Percentiles rank a stretch among this genome's conserved stretches.
Conservation (phyloP, 2,113 vertebrate species). For the Ochotona curzoniae region DNA sequence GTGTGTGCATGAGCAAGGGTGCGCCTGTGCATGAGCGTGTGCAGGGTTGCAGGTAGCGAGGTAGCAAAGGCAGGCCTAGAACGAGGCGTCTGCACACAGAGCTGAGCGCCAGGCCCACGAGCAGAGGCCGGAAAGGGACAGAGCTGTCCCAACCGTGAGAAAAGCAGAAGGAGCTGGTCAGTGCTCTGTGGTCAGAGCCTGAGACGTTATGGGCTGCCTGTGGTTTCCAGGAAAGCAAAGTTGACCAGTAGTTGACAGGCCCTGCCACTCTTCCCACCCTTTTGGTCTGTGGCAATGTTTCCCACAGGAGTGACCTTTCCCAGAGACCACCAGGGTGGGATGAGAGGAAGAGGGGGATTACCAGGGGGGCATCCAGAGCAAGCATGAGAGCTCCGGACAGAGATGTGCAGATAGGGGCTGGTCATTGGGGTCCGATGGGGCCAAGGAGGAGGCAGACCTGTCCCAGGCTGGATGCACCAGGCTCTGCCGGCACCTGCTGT, state of each 20-base stretch:
- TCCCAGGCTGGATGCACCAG: not conserved
- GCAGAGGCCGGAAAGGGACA: no score
- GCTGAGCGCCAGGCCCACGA: not conserved
- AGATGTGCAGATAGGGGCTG: not conserved
- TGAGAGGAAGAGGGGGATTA: not conserved
- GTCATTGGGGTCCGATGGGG: not conserved
- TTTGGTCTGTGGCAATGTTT: not conserved
- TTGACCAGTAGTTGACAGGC: not conserved
- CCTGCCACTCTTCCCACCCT: not conserved
- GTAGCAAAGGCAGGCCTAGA: not conserved
- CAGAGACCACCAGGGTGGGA: not conserved
- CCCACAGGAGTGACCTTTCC: not conserved
- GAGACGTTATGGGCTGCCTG: not conserved
- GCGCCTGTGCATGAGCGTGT: rapidly evolving
- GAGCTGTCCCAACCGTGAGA: not conserved
- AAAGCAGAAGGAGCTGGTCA: not conserved
- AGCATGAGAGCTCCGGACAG: not conserved
- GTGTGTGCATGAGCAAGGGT: no score
- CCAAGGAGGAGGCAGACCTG: not conserved
- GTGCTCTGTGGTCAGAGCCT: not conserved
- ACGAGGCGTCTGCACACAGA: not conserved
- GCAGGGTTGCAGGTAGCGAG: not conserved
- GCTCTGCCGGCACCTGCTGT: not conserved
- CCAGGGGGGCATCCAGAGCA: rapidly evolving
- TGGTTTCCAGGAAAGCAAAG: conserved; percentile 28